Conservation (phyloP, 2,113 vertebrate species). For the Hippoglossus stenolepis region DNA sequence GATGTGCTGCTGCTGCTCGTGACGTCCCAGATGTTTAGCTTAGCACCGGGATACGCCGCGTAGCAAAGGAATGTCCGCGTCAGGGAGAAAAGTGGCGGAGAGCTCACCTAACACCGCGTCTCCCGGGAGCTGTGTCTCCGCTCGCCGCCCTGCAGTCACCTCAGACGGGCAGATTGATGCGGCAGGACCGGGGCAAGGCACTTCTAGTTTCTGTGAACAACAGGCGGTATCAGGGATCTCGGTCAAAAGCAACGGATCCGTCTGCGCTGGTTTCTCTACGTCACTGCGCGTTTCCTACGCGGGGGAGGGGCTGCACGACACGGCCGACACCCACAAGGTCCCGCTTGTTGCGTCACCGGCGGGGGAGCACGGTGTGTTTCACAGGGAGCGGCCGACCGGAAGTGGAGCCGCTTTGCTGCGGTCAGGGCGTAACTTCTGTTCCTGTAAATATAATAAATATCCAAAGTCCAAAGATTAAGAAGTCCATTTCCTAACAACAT, state of each 20-base stretch:
- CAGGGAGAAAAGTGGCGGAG: background rate
- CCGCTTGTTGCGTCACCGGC: background rate
- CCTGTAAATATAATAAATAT: too few relatives aligned
- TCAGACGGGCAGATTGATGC: background rate
- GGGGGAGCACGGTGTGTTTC: background rate
- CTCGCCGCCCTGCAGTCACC: background rate
- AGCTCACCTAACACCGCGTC: constrained; percentile 23
- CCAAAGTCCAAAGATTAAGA: background rate
- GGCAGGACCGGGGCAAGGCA: background rate
- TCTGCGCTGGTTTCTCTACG: constrained; percentile 37
- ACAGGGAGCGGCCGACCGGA: constrained; percentile 31
- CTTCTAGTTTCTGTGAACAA: background rate
- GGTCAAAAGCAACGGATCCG: background rate
- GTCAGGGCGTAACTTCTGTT: constrained; percentile 2
- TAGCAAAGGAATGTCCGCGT: constrained; percentile 4
- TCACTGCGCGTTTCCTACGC: constrained; percentile 39
- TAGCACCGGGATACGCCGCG: background rate
- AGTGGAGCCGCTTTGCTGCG: background rate
- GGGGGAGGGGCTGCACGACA: constrained; percentile 27
- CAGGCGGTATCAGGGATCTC: background rate
- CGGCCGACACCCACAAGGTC: background rate
- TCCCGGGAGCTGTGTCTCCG: constrained; percentile 5
- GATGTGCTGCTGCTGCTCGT: too few relatives aligned
- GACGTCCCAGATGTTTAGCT: background rate
- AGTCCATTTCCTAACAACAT: too few relatives aligned